Base-by-base conservation (phyloP, 35 echinoderm and acorn worm species). In the Eucidaris tribuloides region DNA sequence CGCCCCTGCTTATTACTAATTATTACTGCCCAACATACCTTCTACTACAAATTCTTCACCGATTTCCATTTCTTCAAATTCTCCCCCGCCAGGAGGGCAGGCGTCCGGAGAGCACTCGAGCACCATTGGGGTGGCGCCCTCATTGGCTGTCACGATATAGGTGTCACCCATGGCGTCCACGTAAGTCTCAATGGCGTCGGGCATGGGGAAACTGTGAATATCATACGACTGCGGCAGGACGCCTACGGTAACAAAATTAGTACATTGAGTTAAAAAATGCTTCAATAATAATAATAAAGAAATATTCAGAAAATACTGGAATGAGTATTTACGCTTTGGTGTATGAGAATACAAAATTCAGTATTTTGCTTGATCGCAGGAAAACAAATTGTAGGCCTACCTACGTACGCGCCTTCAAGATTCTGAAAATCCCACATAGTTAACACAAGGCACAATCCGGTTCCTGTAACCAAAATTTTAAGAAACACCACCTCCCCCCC, bases 111-210 rank as follows among this genome's bases (percentile, higher is more conserved):
- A 25, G 20, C 58, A 60, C 38, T 46, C 13, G 46, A n/a, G 22
- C 0, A 45, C 3, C 58, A 58, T 72, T 7, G 72, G 33, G 27
- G 17, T n/a, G 45, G 65, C 84, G 70, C 84, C 84, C 50, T 86
- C 84, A 43, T 86, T 86, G 22, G 84, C 84, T 18, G 84, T 86
- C 14, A 86, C 70, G 15, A 86, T 30, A 38, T 86, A 86, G 6
- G 52, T 45, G 23, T 86, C 66, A 35, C 70, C 84, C 19, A 55
- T 58, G 1, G 54, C 72, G 33, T 77, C 64, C 29, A 46, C 23
- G 34, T 86, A 86, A n/a, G 64, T 74, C 37, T 74, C 65, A 5
- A 86, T 77, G 1, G 65, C 84, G 35, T 86, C 84, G 37, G 84
- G 84, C 72, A 77, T 71, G 42, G 71, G 72, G 46, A 86, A 77